phyloP scores from a whole-genome alignment of 2,797 vertebrate species.

The Poecile montanus region DNA sequence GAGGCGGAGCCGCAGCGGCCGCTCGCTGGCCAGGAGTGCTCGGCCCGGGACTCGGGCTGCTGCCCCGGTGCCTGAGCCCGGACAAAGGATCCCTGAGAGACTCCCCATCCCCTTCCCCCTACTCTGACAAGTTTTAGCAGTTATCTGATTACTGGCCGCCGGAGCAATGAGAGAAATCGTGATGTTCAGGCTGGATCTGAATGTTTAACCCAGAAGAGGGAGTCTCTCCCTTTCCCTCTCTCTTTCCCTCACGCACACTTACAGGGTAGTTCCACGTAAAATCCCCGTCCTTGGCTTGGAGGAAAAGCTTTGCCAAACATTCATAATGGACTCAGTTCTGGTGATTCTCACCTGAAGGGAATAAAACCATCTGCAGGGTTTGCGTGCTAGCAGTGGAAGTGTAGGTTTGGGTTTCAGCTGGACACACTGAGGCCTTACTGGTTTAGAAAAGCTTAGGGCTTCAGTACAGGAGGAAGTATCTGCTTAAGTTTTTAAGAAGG shows the following conservation, averaged over 20 bases:
- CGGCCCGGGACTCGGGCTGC: neutral
- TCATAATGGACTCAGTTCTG: neutral
- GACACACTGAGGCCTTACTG: neutral
- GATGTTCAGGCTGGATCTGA: neutral
- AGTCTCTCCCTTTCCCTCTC: neutral
- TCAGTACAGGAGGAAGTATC: neutral
- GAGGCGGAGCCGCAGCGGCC: neutral
- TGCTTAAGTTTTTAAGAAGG: slow-evolving; percentile 1
- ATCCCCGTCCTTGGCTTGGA: neutral
- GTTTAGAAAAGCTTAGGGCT: neutral
- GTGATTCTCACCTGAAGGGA: neutral
- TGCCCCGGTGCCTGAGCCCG: neutral
- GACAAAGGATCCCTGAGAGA: neutral
- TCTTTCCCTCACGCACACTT: neutral
- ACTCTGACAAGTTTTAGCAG: neutral
- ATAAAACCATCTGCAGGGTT: neutral
- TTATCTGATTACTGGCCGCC: neutral
- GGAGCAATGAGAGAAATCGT: neutral
- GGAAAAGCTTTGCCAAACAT: neutral
- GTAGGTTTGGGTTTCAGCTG: neutral
- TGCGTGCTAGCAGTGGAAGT: neutral
- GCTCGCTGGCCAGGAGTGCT: rapidly evolving
- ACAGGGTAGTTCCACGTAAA: neutral
- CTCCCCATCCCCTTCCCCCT: neutral
- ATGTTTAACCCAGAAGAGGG: slow-evolving; percentile 46